A percentile compares a stretch with the other conserved stretches of the same genome.
Evolutionary conservation across 2,888 invertebrate genomes (phyloP).

Genomic region (Drosophila mayaguana): DNA sequence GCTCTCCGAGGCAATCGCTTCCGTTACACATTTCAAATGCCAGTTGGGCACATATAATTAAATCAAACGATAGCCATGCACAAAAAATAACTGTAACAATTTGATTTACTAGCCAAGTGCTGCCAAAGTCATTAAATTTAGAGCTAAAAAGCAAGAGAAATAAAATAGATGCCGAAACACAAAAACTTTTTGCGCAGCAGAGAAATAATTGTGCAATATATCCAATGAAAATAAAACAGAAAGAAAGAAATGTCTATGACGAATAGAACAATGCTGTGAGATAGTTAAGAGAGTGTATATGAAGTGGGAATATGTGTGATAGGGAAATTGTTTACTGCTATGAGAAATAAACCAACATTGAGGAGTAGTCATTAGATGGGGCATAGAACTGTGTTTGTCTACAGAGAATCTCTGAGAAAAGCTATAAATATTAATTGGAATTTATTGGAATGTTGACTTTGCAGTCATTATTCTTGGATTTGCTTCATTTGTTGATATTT

Average conservation of each 20-base stretch:
- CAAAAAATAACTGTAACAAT: conserved; percentile 48
- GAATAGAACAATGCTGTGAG: conserved; percentile 5
- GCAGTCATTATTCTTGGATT: too few relatives aligned
- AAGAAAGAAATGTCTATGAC: background rate
- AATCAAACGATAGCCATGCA: conserved; percentile 56
- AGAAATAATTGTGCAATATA: conserved; percentile 60
- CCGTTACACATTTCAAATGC: conserved; percentile 52
- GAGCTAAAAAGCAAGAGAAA: conserved; percentile 10
- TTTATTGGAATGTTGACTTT: background rate
- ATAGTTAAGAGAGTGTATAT: background rate
- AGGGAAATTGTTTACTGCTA: background rate
- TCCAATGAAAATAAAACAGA: conserved; percentile 26
- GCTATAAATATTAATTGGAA: background rate
- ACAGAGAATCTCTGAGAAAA: too few relatives aligned
- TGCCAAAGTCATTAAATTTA: conserved; percentile 74
- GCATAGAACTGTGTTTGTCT: background rate
- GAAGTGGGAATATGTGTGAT: background rate
- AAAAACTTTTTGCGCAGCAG: conserved; percentile 45
- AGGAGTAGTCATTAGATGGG: background rate
- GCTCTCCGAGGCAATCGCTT: conserved; percentile 31
- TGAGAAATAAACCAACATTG: background rate
- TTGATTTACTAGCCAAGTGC: conserved; percentile 68
- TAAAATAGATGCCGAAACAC: conserved; percentile 22
- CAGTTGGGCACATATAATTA: conserved; percentile 52
- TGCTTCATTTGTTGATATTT: too few relatives aligned